Evolutionary conservation across 2,888 invertebrate genomes (phyloP).

Genomic region (Metallyticus violacea): DNA sequence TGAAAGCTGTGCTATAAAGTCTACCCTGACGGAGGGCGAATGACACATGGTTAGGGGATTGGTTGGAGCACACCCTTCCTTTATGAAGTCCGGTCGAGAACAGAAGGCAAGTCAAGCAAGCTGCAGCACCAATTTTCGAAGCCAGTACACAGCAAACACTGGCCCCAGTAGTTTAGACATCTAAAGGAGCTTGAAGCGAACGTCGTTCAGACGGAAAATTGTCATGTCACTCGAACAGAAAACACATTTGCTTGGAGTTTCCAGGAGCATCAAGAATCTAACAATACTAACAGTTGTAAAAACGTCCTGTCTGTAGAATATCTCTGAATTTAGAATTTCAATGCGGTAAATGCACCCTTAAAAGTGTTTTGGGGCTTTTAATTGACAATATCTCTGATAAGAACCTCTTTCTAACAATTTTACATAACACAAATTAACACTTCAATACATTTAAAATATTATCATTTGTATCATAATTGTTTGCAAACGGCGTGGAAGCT

Average conservation of each 20-base stretch:
- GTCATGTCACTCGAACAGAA: slow-evolving; percentile 22
- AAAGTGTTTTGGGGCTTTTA: no score
- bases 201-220: slow-evolving; percentile 19
- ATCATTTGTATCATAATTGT: no score
- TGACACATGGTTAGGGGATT: neutral
- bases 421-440: no score
- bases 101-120: neutral
- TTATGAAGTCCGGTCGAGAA: neutral
- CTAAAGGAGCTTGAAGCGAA: slow-evolving; percentile 16
- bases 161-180: slow-evolving; percentile 6
- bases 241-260: slow-evolving; percentile 8
- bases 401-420: no score
- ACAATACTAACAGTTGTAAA: neutral
- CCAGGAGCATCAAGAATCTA: neutral
- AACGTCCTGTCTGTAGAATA: neutral
- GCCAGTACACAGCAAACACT: slow-evolving; percentile 18
- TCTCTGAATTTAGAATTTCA: neutral
- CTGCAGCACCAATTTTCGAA: slow-evolving; percentile 14
- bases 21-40: neutral
- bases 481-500: no score
- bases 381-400: no score
- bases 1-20: no score
- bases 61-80: neutral
- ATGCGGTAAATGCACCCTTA: no score
- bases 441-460: no score